Percentiles rank a stretch among this genome's conserved stretches.
Conservation (phyloP, 2,113 vertebrate species). For the Planiliza haematocheilus region DNA sequence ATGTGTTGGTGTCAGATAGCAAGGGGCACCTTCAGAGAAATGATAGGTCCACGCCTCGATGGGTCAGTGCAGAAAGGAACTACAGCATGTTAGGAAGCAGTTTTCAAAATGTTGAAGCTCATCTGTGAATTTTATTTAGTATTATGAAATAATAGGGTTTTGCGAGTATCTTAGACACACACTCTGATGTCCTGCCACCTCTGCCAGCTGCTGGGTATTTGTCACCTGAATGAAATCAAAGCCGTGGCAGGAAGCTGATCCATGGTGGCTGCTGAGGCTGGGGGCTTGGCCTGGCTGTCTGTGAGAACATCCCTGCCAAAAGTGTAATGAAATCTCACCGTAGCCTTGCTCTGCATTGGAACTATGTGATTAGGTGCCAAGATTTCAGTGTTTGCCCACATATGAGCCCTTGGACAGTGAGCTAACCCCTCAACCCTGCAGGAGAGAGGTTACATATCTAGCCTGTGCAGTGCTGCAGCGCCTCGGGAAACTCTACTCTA, state of each 20-base stretch:
- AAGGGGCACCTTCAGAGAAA: background rate
- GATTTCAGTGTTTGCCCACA: conserved; percentile 53
- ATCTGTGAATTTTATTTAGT: background rate
- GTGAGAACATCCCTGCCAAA: conserved; percentile 48
- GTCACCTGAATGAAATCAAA: conserved; percentile 67
- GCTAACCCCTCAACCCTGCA: background rate
- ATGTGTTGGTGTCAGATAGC: background rate
- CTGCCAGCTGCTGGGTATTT: conserved; percentile 45
- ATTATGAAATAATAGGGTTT: background rate
- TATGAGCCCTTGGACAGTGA: conserved; percentile 22
- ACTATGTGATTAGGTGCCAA: conserved; percentile 45
- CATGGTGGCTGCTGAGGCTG: conserved; percentile 25
- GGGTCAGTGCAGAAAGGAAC: too few species aligned
- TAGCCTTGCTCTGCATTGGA: conserved; percentile 41
- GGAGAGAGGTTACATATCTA: conserved; percentile 1
- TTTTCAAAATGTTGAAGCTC: too few species aligned
- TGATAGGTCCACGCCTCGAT: background rate
- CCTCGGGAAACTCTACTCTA: background rate
- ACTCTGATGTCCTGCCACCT: background rate
- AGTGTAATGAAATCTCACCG: conserved; percentile 61
- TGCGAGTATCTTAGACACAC: background rate
- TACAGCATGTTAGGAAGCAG: too few species aligned
- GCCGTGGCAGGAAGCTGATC: conserved; percentile 53
- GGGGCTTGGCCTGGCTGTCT: conserved; percentile 36
- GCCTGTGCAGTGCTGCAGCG: background rate